phyloP scores from a whole-genome alignment of 2,113 vertebrate genomes.

The Microcebus griseorufus region DNA sequence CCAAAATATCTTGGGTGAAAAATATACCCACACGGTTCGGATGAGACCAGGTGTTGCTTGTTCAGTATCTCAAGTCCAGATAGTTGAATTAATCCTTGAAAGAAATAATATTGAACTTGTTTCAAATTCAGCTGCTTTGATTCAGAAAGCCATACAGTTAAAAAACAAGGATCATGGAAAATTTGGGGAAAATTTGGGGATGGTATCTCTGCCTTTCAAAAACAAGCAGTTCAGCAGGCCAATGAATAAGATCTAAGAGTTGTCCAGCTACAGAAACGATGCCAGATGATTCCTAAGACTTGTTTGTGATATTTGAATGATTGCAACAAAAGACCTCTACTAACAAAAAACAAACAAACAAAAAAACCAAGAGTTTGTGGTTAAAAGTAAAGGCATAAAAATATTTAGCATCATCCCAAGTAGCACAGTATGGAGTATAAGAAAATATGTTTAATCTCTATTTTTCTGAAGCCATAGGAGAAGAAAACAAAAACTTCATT shows the following conservation, averaged over 20 bases:
- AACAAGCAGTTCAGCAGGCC: neutral
- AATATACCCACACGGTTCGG: neutral
- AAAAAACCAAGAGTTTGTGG: neutral
- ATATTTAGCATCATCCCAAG: neutral
- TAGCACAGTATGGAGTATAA: neutral
- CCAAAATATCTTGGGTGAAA: neutral
- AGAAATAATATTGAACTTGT: neutral
- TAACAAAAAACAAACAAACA: neutral
- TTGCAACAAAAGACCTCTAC: neutral
- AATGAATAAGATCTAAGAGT: neutral
- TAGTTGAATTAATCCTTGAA: neutral
- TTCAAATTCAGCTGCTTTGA: neutral
- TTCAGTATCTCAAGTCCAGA: neutral
- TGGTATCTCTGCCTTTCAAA: neutral
- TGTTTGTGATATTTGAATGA: neutral
- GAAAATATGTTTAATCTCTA: neutral
- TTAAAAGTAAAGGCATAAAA: constrained; percentile 2
- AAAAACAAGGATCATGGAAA: neutral
- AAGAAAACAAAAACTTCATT: neutral
- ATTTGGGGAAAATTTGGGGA: neutral
- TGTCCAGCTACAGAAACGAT: neutral
- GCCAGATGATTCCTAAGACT: neutral
- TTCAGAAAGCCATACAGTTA: neutral
- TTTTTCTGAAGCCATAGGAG: constrained; percentile 1
- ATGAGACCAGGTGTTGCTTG: neutral